Conservation (phyloP, 2,888 invertebrate genomes). For the Acanthosepion esculentum region DNA sequence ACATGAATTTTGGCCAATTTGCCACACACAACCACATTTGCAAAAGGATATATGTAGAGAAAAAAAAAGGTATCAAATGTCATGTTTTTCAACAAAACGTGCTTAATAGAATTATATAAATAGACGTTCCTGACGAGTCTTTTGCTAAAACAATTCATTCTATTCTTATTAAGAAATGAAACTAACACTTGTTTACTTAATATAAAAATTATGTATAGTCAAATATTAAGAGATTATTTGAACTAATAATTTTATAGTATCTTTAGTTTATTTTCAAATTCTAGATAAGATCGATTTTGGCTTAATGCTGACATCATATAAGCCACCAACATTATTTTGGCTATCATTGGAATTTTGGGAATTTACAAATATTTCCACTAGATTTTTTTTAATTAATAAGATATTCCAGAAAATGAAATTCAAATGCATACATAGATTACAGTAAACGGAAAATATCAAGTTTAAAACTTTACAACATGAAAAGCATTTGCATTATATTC, state of each 20-base stretch:
- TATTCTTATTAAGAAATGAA: too few relatives aligned
- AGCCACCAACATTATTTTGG: background rate
- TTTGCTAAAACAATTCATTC: too few relatives aligned
- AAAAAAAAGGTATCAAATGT: too few relatives aligned
- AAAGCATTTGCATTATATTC: background rate
- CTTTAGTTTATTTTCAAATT: background rate
- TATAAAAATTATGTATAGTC: too few relatives aligned
- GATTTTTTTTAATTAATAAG: background rate
- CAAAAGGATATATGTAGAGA: too few relatives aligned
- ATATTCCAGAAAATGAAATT: background rate
- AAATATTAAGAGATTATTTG: background rate
- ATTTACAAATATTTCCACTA: background rate
- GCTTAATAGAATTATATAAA: too few relatives aligned
- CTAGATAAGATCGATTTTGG: background rate
- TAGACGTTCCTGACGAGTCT: too few relatives aligned
- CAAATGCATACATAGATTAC: background rate
- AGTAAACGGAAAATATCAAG: background rate
- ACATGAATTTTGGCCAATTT: too few relatives aligned
- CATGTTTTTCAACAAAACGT: too few relatives aligned
- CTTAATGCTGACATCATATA: background rate
- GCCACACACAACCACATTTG: too few relatives aligned
- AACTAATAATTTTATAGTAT: background rate
- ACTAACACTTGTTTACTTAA: too few relatives aligned
- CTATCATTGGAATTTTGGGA: background rate
- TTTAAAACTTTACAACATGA: background rate